Evolutionary conservation across 2,888 invertebrate genomes (phyloP), one percentile per base, ranked within the genome.

Genomic region (Aromia moschata): DNA sequence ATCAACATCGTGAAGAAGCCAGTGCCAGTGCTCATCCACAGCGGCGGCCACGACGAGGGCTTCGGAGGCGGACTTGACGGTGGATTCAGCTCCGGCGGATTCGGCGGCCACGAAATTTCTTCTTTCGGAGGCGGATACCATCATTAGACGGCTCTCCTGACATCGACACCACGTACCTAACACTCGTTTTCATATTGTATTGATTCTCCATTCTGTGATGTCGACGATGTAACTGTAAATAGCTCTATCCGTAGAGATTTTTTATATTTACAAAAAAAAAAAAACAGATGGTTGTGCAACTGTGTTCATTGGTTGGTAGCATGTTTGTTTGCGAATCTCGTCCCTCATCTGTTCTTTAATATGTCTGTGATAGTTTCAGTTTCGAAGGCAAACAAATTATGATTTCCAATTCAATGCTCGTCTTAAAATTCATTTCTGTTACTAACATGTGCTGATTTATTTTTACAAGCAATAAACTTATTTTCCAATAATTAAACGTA

Each of bases 1-100:
- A 80, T 82, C 9, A 82, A 83, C 62, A 79, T 82, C 60, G 80
- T 83, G 12, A 85, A 86, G 67, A 83, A 85, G 66, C 84, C 84
- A 41, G 83, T 84, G 2, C 79, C 79, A 38, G 76, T 80, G 20
- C 67, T 74, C 52, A 71, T 80, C 25, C 77, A 80, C 64, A 71
- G 73, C 16, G 66, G 58, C 41, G 60, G 52, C 16, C 51, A 52
- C 25, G 58, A 57, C 45, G 69, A 67, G 20, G 66, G 63, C 41
- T 62, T 70, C 12, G 66, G 69, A 45, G 64, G 67, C 17, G 70
- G 68, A 36, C 51, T 61, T 18, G 67, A 64, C 17, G 67, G 65
- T 44, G 33, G 33, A 11, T 33, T 33, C 33, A 10, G 33, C 3
- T 41, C 41, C 10, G 63, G 69, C 46, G 62, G 59, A 9, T 45